Evolutionary conservation across 2,113 vertebrate species (phyloP), one percentile per base, ranked within the genome.

Genomic region (Callionymus lyra): DNA sequence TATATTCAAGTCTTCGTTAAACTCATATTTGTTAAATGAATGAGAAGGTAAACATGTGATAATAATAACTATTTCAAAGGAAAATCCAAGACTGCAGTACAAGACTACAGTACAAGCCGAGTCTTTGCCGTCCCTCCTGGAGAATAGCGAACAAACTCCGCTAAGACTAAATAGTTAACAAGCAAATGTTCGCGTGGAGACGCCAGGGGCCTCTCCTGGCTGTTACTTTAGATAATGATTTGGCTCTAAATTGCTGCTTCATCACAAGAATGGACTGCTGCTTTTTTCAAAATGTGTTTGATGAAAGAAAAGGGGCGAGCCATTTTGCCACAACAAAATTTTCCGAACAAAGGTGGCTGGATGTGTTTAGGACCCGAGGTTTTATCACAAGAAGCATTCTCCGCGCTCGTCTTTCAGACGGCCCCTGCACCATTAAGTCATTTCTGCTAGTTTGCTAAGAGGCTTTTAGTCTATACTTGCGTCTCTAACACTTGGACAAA

Each of bases 381-480:
- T 68, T 65, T 66, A 73, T 56, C 44, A 50, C 52, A 54, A 46
- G 50, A 41, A 65, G 51, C 45, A 59, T 63, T 36, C 54, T 56
- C 55, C 50, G 45, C 59, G 49, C 66, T 76, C 63, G 56, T 63
- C 66, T 78, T 67, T 70, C 52, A 63, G 58, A 76, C 34, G 38
- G 59, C 53, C 61, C 43, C 36, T 55, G 64, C 66, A 71, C 82
- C 83, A 86, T 86, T 84, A 83, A 85, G 82, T 84, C 43, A 82
- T 85, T 86, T 63, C 76, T 77, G 65, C 62, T 50, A 44, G 48
- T 60, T 80, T 77, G 65, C 77, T 70, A 74, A 81, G 58, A 85
- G 70, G 81, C 81, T 85, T 86, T 85, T 82, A 86, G 81, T 63
- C 70, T 43, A 45, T 46, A 57, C 49, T 58, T 74, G 71, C 62